These are phyloP conservation scores for Ivindomyrus marchei DNA, from an alignment of 2,113 vertebrate species.

Conservation along the genomic window DNA sequence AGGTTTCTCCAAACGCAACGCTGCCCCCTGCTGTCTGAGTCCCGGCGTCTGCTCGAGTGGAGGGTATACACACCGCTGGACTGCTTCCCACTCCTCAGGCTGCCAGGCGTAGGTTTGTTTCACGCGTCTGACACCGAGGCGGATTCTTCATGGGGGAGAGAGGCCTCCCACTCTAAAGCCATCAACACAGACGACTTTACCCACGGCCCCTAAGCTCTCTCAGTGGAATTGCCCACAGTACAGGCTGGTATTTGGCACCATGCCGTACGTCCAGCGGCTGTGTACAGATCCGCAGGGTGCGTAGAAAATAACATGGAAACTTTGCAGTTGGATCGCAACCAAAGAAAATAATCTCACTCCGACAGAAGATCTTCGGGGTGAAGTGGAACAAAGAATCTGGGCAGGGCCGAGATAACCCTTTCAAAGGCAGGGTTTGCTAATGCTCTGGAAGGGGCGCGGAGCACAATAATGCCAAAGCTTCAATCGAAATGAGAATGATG, in stretches of 20 bases:
- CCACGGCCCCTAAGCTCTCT: neutral
- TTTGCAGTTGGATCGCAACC: neutral
- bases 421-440: neutral
- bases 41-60: neutral
- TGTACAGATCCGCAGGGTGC: neutral
- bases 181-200: neutral
- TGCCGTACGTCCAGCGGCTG: neutral
- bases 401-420: neutral
- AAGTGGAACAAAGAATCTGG: slow-evolving; percentile 5
- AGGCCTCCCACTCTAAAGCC: neutral
- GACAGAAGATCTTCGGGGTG: neutral
- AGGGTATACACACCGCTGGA: neutral
- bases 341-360: neutral
- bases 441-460: neutral
- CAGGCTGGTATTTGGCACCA: neutral
- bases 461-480: neutral
- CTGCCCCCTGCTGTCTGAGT: neutral
- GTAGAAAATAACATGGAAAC: neutral
- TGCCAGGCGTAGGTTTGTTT: neutral
- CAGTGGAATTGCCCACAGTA: neutral
- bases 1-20: neutral
- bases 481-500: neutral
- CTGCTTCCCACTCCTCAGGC: neutral
- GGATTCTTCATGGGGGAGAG: neutral
- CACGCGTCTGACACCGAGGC: neutral